A percentile compares a stretch with the other conserved stretches of the same genome.
Evolutionary conservation across 92 coral and sea anemone genomes (phyloP).

Genomic region (Siderastrea siderea): DNA sequence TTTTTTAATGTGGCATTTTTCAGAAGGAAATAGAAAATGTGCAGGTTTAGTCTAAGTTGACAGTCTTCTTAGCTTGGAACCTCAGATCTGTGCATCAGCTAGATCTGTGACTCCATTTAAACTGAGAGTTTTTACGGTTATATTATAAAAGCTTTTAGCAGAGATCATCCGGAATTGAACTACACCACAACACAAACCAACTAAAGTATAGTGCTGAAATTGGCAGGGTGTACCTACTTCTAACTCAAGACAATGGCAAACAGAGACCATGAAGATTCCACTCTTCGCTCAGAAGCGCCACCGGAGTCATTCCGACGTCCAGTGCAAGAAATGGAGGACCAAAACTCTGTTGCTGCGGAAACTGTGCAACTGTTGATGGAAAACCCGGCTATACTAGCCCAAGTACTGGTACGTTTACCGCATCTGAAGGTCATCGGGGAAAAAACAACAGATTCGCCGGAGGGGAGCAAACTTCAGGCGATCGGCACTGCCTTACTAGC

Average conservation of each 20-base stretch:
- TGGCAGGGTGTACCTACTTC: neutral
- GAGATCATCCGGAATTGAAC: too few relatives aligned
- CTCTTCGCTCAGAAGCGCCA: too few relatives aligned
- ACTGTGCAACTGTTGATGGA: neutral
- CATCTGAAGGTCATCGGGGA: neutral
- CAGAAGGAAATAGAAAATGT: too few relatives aligned
- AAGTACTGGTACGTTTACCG: neutral
- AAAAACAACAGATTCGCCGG: neutral
- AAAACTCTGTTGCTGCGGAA: neutral
- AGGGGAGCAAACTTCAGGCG: neutral
- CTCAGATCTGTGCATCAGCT: too few relatives aligned
- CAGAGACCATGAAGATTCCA: neutral
- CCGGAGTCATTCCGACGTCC: neutral
- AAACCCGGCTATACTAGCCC: neutral
- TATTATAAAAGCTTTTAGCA: too few relatives aligned
- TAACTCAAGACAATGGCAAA: neutral
- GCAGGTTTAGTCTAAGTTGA: too few relatives aligned
- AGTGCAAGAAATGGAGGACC: neutral
- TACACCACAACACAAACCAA: too few relatives aligned
- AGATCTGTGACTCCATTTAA: too few relatives aligned
- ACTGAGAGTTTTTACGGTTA: too few relatives aligned
- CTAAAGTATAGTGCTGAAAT: too few relatives aligned
- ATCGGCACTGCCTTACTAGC: neutral
- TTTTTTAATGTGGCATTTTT: too few relatives aligned
- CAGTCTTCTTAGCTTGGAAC: too few relatives aligned